These are phyloP conservation scores for Bombylius discolor DNA, from an alignment of 2,888 invertebrate genomes.

Conservation along the genomic window DNA sequence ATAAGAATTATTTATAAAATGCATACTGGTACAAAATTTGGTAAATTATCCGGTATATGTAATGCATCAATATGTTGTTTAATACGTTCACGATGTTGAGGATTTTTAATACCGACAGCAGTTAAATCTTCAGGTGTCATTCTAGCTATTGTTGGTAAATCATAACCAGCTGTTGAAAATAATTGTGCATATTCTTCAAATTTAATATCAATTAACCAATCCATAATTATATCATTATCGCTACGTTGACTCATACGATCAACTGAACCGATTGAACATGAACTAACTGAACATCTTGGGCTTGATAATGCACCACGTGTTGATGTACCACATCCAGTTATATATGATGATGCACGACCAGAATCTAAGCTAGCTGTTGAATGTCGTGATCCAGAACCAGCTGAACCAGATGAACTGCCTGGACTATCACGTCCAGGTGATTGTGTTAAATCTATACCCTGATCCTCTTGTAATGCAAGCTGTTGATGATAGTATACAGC, in stretches of 20 bases:
- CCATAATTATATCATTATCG: conserved; percentile 86
- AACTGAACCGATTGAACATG: conserved; percentile 62
- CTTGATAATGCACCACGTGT: conserved; percentile 44
- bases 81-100: conserved; percentile 88
- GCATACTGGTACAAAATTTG: conserved; percentile 83
- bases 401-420: conserved; percentile 75
- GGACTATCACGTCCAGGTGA: conserved; percentile 90
- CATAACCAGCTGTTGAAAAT: conserved; percentile 92
- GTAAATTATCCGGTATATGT: conserved; percentile 86
- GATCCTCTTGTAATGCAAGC: conserved; percentile 70
- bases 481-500: conserved; percentile 72
- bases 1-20: not conserved
- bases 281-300: conserved; percentile 61
- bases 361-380: conserved; percentile 78
- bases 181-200: conserved; percentile 90
- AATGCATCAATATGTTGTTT: conserved; percentile 93
- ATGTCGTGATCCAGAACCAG: conserved; percentile 76
- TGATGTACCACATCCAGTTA: conserved; percentile 37
- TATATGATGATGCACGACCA: conserved; percentile 77
- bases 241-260: conserved; percentile 59
- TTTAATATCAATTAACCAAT: conserved; percentile 85
- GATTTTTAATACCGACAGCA: conserved; percentile 87
- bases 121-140: conserved; percentile 96
- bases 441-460: conserved; percentile 80
- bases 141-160: conserved; percentile 92